Evolutionary conservation across 2,113 vertebrate species (phyloP).

Genomic region (Cololabis saira): DNA sequence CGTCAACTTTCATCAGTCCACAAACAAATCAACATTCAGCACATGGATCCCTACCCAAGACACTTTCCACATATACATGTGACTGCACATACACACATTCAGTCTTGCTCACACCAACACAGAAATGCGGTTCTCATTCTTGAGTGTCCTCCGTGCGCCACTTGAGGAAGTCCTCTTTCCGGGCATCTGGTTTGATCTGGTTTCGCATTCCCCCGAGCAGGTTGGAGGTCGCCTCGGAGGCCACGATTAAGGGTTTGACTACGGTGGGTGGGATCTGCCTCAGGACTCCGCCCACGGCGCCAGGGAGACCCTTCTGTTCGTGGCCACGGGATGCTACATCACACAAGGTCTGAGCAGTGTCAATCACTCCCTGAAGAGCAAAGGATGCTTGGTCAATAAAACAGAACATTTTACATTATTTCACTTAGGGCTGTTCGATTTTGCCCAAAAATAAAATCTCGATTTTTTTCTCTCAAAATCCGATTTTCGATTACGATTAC

Average conservation of each 20-base stretch:
- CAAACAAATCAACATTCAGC: constrained; percentile 56
- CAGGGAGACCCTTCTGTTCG: constrained; percentile 92
- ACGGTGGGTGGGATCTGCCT: constrained; percentile 93
- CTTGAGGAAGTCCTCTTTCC: constrained; percentile 82
- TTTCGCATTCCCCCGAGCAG: constrained; percentile 91
- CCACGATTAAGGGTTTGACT: constrained; percentile 90
- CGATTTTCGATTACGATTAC: too few relatives aligned
- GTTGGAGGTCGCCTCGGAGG: constrained; percentile 91
- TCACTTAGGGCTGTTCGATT: too few relatives aligned
- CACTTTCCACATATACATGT: constrained; percentile 2
- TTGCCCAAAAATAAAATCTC: too few relatives aligned
- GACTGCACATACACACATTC: constrained; percentile 22
- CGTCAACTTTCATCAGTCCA: constrained; percentile 40
- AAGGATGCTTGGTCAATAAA: neutral
- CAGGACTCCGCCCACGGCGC: constrained; percentile 91
- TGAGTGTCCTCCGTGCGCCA: constrained; percentile 83
- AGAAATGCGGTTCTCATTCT: constrained; percentile 75
- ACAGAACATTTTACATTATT: too few relatives aligned
- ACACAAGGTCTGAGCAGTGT: constrained; percentile 91
- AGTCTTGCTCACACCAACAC: constrained; percentile 29
- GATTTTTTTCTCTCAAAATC: too few relatives aligned
- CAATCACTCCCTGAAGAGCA: constrained; percentile 86
- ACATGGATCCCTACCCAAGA: constrained; percentile 31
- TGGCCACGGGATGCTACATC: constrained; percentile 90
- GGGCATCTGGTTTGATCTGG: constrained; percentile 82